Evolutionary conservation across 2,888 invertebrate species (phyloP), one percentile per base, ranked within the genome.

Genomic region (Ennomos quercinarius): DNA sequence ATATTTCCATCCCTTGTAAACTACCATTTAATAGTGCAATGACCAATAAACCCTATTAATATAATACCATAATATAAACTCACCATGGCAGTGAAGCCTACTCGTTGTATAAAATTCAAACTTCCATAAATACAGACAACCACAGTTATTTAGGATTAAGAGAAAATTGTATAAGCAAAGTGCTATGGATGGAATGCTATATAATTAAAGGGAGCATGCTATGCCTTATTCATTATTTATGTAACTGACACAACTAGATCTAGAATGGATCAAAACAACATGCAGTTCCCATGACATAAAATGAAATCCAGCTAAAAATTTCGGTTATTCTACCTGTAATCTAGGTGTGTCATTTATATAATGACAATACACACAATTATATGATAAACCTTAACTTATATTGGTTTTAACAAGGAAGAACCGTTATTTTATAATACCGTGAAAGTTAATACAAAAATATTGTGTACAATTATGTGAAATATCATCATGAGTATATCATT

Each of bases 131-230:
- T 9, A 48, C 34, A 39, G 27, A 47, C 13, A 47, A 42, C n/a
- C 46, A 37, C 47, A 43, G 38, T 46, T 63, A 61, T 49, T 50
- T 34, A 13, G 12, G 35, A 54, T 56, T 34, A 13, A 13, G 35
- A 54, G 54, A 64, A 58, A 65, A 66, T 64, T 54, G 37, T 63
- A 68, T 62, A 56, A 59, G 62, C 64, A 43, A 65, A 70, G 64
- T 66, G 53, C 48, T 74, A 73, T 81, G 81, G 85, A 83, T 84
- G 84, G 84, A 85, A 84, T 84, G 80, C 78, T 68, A 71, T 69
- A 70, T 42, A 9, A 70, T 42, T 8, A 12, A 27, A 71, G 41
- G 39, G 6, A 37, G 27, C 37, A n/a, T 9, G 35, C 11, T 9
- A 48, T 27, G 41, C 12, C 10, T 12, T 35, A 10, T 35, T 36